phyloP scores from a whole-genome alignment of 2,113 vertebrate species.

The Willisornis vidua region DNA sequence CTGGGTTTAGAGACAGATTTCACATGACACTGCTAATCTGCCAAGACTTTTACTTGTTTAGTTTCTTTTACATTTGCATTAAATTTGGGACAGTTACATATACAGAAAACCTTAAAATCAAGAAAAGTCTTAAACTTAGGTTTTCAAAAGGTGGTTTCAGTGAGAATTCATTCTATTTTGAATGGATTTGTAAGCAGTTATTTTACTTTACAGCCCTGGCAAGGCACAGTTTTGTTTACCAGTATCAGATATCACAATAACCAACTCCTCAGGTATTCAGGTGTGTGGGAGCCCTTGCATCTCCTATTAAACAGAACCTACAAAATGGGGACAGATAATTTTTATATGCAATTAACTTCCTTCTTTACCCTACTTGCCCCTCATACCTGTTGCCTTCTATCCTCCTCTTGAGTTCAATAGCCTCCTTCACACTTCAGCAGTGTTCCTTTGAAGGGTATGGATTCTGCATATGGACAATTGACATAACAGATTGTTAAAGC shows the following conservation, averaged over 20 bases:
- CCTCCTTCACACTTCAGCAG: slow-evolving; percentile 61
- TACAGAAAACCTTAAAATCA: slow-evolving; percentile 34
- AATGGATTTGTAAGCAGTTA: slow-evolving; percentile 46
- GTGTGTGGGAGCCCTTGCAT: slow-evolving; percentile 73
- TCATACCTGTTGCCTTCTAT: not conserved
- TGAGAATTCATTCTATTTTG: not conserved
- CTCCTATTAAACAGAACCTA: slow-evolving; percentile 71
- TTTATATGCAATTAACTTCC: slow-evolving; percentile 80
- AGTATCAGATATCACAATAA: slow-evolving; percentile 72
- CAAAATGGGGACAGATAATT: slow-evolving; percentile 74
- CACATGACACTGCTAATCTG: slow-evolving; percentile 61
- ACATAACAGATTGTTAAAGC: slow-evolving; percentile 37
- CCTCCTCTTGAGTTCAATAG: slow-evolving; percentile 47
- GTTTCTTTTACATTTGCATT: slow-evolving; percentile 24
- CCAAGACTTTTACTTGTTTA: slow-evolving; percentile 55
- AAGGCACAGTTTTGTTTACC: slow-evolving; percentile 53
- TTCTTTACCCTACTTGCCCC: slow-evolving; percentile 38
- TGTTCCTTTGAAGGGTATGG: slow-evolving; percentile 57
- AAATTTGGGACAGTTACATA: not conserved
- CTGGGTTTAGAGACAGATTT: slow-evolving; percentile 64
- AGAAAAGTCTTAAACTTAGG: not conserved
- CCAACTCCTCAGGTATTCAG: slow-evolving; percentile 83
- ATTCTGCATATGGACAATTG: not conserved
- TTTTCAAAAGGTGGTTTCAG: slow-evolving; percentile 21
- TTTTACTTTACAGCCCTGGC: slow-evolving; percentile 47